phyloP scores from a whole-genome alignment of 1,140 invertebrate species.

The Drosophila bifasciata region DNA sequence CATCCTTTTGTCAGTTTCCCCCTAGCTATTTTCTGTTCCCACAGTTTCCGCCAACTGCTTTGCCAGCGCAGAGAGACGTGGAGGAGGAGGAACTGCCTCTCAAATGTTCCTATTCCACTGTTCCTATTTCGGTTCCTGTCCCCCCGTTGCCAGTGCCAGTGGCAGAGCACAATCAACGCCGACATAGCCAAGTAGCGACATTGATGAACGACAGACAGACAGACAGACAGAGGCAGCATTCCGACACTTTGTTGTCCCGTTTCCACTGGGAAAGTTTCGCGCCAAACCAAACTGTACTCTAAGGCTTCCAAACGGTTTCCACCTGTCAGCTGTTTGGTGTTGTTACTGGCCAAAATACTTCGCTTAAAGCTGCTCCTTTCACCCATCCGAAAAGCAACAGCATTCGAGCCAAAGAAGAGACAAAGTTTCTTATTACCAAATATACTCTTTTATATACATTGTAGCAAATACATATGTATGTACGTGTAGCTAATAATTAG shows the following conservation, averaged over 20 bases:
- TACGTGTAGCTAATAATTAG: no score
- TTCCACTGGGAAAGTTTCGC: neutral
- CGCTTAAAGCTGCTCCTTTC: no score
- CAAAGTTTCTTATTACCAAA: no score
- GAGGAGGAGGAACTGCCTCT: constrained; percentile 12
- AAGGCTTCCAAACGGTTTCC: constrained; percentile 1
- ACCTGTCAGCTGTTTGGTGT: neutral
- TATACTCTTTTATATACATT: no score
- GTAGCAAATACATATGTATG: no score
- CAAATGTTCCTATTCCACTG: constrained; percentile 43
- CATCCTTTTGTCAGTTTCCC: constrained; percentile 40
- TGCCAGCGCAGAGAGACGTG: constrained; percentile 19
- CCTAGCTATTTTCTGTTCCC: constrained; percentile 6
- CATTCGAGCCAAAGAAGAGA: no score
- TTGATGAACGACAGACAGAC: constrained; percentile 51
- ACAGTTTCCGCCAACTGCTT: constrained; percentile 35
- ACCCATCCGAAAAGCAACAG: no score
- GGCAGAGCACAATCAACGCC: no score
- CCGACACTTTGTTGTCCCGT: constrained; percentile 10
- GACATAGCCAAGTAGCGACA: constrained; percentile 34
- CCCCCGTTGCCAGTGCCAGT: neutral
- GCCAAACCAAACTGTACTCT: neutral
- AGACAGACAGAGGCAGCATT: constrained; percentile 21
- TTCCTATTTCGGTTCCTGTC: constrained; percentile 8
- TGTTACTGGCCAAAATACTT: no score